Evolutionary conservation across 2,888 invertebrate species (phyloP).

Genomic region (Erynnis tages): DNA sequence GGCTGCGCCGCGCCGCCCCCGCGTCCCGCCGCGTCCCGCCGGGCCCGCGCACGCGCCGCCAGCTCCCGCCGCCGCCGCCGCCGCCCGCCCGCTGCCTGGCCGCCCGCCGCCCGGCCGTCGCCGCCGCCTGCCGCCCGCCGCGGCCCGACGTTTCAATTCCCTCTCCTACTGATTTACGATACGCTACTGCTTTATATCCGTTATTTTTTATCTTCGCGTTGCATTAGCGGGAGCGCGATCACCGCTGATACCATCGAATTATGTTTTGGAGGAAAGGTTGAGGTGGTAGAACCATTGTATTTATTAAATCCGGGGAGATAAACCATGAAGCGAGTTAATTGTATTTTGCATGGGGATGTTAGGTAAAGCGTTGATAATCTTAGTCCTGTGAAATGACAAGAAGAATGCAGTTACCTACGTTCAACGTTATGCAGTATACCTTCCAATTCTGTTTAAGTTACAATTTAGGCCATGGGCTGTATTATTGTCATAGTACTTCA

Average conservation of each 20-base stretch:
- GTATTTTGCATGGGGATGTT: no score
- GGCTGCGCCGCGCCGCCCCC: conserved; percentile 44
- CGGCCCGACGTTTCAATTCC: conserved; percentile 64
- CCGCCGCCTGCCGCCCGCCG: conserved; percentile 35
- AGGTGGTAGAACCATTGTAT: neutral
- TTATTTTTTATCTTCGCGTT: conserved; percentile 38
- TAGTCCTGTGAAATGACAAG: no score
- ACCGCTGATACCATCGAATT: conserved; percentile 29
- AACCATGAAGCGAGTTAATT: no score
- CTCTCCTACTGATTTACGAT: conserved; percentile 68
- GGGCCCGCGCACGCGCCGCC: conserved; percentile 39
- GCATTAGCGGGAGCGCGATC: conserved; percentile 35
- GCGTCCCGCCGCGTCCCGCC: conserved; percentile 39
- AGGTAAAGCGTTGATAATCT: no score
- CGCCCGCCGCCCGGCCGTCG: conserved; percentile 39
- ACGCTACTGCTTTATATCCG: conserved; percentile 40
- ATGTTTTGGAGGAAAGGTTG: conserved; percentile 10
- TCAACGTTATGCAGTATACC: no score
- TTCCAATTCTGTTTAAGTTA: no score
- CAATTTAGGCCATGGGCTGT: no score
- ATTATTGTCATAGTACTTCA: no score
- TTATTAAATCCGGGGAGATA: neutral
- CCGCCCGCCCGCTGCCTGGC: conserved; percentile 40
- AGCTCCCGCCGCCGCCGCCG: conserved; percentile 39
- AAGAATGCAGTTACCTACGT: no score